Evolutionary conservation across 2,113 vertebrate species (phyloP).

Genomic region (Candoia aspera): DNA sequence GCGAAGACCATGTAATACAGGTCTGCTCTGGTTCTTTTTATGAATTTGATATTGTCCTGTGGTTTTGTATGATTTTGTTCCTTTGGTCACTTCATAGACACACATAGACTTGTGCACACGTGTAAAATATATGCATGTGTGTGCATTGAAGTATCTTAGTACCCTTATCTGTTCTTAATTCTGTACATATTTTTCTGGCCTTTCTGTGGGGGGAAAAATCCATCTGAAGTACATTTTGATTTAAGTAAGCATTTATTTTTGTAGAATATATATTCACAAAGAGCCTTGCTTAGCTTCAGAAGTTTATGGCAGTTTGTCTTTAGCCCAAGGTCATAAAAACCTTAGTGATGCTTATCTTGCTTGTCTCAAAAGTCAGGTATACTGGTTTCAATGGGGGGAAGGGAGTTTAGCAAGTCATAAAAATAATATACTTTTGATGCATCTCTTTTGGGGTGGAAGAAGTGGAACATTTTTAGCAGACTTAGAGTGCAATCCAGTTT

Average conservation of each 20-base stretch:
- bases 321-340: background rate
- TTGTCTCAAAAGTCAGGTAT: background rate
- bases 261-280: background rate
- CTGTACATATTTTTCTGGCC: background rate
- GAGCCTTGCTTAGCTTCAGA: background rate
- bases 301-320: background rate
- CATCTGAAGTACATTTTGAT: background rate
- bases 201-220: background rate
- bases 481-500: no score
- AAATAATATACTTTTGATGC: background rate
- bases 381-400: background rate
- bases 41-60: slow-evolving; percentile 34
- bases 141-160: background rate
- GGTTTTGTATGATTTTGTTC: slow-evolving; percentile 41
- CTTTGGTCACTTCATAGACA: background rate
- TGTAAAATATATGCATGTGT: background rate
- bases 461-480: no score
- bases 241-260: background rate
- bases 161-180: background rate
- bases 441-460: no score
- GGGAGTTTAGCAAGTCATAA: no score
- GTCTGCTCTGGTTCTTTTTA: slow-evolving; percentile 71
- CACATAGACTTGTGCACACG: no score
- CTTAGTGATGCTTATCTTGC: background rate
- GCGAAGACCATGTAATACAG: slow-evolving; percentile 96